Percentiles rank a stretch among this genome's conserved stretches.
Conservation (phyloP, 2,797 vertebrate genomes). For the Percopsis omiscomaycus region DNA sequence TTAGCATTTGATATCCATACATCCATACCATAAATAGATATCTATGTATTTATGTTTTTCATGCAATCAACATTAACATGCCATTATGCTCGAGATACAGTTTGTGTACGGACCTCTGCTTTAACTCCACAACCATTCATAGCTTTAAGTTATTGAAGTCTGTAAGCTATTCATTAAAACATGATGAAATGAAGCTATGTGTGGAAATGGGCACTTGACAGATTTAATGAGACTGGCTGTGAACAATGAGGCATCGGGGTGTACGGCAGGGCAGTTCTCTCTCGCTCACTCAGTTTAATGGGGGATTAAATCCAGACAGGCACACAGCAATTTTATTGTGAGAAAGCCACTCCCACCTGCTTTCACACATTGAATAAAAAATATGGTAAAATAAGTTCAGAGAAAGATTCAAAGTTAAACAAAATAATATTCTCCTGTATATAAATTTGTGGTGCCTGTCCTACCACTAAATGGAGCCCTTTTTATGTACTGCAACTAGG, state of each 20-base stretch:
- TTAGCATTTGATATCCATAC: no score
- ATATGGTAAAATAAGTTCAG: slow-evolving; percentile 30
- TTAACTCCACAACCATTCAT: slow-evolving; percentile 34
- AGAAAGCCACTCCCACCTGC: slow-evolving; percentile 49
- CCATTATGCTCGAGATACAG: neutral
- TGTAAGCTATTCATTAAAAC: slow-evolving; percentile 65
- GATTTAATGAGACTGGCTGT: slow-evolving; percentile 71
- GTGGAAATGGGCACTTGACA: slow-evolving; percentile 66
- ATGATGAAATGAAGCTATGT: slow-evolving; percentile 55
- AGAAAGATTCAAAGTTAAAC: slow-evolving; percentile 33
- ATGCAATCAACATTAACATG: slow-evolving; percentile 12
- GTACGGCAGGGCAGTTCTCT: slow-evolving; percentile 45
- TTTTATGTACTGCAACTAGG: neutral
- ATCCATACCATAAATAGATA: no score
- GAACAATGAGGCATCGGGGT: slow-evolving; percentile 63
- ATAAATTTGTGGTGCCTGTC: slow-evolving; percentile 6
- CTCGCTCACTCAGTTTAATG: slow-evolving; percentile 71
- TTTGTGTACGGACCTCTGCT: slow-evolving; percentile 23
- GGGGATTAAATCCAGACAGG: slow-evolving; percentile 69
- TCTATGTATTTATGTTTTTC: slow-evolving; percentile 14
- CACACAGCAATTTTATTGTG: slow-evolving; percentile 57
- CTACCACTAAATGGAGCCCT: neutral
- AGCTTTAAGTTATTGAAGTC: slow-evolving; percentile 55
- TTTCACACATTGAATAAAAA: slow-evolving; percentile 31
- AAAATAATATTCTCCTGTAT: slow-evolving; percentile 25